phyloP scores from a whole-genome alignment of 35 echinoderm and acorn worm species.

The Ptychodera flava region DNA sequence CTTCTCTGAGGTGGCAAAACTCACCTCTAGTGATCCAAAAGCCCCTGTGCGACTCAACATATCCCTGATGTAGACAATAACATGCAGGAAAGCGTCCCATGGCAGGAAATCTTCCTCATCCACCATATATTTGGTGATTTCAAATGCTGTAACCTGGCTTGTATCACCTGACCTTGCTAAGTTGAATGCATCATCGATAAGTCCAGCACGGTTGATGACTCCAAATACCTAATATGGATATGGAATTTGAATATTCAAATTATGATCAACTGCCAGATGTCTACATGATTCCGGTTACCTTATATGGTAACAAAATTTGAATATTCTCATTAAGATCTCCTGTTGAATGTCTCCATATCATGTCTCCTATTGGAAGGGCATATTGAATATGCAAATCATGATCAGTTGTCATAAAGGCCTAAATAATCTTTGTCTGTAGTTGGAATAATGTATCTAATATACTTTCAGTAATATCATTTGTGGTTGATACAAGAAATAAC shows the following conservation, averaged over 20 bases:
- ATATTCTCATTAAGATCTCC: not conserved
- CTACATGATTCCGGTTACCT: no score
- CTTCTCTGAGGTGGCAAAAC: no score
- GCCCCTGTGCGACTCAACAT: slow-evolving; percentile 91
- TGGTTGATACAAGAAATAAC: no score
- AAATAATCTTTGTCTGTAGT: no score
- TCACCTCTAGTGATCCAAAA: slow-evolving; percentile 88
- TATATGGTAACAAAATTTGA: not conserved
- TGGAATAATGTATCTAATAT: no score
- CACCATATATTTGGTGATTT: slow-evolving; percentile 56
- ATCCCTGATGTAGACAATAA: slow-evolving; percentile 72
- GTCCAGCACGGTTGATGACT: slow-evolving; percentile 55
- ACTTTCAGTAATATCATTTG: no score
- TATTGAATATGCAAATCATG: no score
- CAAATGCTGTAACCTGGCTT: slow-evolving; percentile 57
- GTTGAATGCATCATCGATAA: slow-evolving; percentile 90
- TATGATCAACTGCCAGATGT: no score
- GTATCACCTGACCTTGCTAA: slow-evolving; percentile 57
- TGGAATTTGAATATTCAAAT: not conserved
- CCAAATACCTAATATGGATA: slow-evolving; percentile 47
- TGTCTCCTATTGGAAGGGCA: no score
- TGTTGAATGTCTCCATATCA: no score
- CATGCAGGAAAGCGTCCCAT: slow-evolving; percentile 72
- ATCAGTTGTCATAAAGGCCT: no score
- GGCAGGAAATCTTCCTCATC: slow-evolving; percentile 70